Percentiles rank a stretch among this genome's conserved stretches.
Evolutionary conservation across 1,140 invertebrate species (phyloP).

Genomic region (Planococcus citri): DNA sequence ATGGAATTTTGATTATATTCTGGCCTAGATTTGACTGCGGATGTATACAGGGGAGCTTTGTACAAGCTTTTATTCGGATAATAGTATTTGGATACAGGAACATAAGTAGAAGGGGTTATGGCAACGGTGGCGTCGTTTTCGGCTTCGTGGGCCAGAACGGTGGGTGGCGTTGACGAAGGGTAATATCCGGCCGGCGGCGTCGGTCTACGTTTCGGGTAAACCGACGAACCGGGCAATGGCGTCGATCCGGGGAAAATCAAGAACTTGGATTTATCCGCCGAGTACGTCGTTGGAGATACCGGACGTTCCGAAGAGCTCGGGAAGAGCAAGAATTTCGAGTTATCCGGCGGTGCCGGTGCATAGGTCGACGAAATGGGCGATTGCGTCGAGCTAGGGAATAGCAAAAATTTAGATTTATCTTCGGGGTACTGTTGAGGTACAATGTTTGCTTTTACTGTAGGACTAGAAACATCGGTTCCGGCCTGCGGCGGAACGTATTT

Average conservation of each 20-base stretch:
- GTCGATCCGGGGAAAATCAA: neutral
- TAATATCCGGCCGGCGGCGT: constrained; percentile 14
- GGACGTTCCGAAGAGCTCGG: constrained; percentile 2
- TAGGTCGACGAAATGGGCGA: constrained; percentile 21
- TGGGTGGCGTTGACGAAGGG: constrained; percentile 21
- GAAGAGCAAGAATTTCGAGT: neutral
- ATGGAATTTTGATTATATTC: constrained; percentile 28
- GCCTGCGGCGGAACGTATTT: constrained; percentile 51
- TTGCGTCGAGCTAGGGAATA: neutral
- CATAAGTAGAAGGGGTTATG: neutral
- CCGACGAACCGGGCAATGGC: neutral
- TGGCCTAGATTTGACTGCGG: constrained; percentile 27
- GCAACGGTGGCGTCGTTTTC: neutral
- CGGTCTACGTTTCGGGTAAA: neutral
- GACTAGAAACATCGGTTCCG: constrained; percentile 33
- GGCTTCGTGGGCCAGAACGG: neutral
- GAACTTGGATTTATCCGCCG: neutral
- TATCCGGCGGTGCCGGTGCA: neutral
- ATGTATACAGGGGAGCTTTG: constrained; percentile 1
- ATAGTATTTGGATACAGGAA: neutral
- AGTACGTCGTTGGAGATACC: neutral
- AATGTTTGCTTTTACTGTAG: neutral
- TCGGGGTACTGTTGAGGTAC: neutral
- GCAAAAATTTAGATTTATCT: neutral
- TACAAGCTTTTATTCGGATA: neutral